Evolutionary conservation across 2,113 vertebrate species (phyloP), one percentile per base, ranked within the genome.

Genomic region (Thomomys bottae): DNA sequence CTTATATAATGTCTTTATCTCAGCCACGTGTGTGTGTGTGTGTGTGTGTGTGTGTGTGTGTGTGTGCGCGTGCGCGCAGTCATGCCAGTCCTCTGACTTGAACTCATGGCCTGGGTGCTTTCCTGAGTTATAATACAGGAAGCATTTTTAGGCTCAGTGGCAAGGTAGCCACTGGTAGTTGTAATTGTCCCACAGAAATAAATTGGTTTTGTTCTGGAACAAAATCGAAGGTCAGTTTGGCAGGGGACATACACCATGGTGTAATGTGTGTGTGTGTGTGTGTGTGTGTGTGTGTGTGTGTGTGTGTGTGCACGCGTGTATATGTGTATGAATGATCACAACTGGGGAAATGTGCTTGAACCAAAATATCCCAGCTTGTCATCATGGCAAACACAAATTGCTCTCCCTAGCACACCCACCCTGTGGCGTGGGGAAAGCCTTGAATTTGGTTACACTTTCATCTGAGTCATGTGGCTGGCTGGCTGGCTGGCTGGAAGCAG

Each of bases 381-480:
- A 11, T 9, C 68, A 49, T 32, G 49, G 23, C 28, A 93, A 84
- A 70, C 66, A 15, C 30, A 70, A 34, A n/a, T n/a, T 28, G 14
- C 21, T 72, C 66, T 30, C 26, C 38, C 68, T 11, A n/a, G 17
- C 45, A 57, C 17, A 66, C 28, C 6, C 11, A 71, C 38, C 24
- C 30, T 23, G 14, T 86, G 28, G 45, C 86, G 72, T 1, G 71
- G 36, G 68, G 40, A 87, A 82, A 70, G 40, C 42, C 40, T 61
- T 3, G 0, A 84, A 92, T 30, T 87, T 87, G 84, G 77, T 78
- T 84, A 90, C 81, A 87, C 70, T 26, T 61, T 92, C 59, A 71
- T 63, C 81, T 42, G 77, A 90, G 49, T 87, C 63, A 67, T 73
- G 87, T 81, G 59, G 30, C 54, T 94, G 42, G 75, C 81, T 64